Evolutionary conservation across 2,113 vertebrate species (phyloP).

Genomic region (Elephas maximus): DNA sequence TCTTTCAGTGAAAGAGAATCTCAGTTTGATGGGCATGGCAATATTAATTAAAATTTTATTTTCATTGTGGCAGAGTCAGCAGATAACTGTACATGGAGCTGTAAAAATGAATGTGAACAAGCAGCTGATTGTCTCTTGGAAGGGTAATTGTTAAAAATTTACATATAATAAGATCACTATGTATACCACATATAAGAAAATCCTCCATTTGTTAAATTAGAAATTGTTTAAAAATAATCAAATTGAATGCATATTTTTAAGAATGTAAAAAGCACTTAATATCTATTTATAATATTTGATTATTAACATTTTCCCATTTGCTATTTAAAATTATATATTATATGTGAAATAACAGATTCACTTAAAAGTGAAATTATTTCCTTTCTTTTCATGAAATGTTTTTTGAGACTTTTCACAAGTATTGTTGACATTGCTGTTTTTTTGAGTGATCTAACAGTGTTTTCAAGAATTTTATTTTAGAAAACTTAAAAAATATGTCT

Average conservation of each 20-base stretch:
- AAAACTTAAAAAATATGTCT: background rate
- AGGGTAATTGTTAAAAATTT: background rate
- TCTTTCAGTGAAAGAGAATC: background rate
- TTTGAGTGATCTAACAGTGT: background rate
- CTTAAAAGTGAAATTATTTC: background rate
- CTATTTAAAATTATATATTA: background rate
- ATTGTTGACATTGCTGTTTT: conserved; percentile 7
- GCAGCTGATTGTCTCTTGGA: background rate
- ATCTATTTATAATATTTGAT: background rate
- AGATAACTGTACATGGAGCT: conserved; percentile 14
- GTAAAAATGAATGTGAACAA: conserved; percentile 26
- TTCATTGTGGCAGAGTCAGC: conserved; percentile 40
- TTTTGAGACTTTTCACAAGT: background rate
- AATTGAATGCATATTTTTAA: background rate
- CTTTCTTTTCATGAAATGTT: background rate
- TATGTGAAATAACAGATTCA: background rate
- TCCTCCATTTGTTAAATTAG: background rate
- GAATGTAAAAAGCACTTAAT: background rate
- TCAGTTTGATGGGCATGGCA: background rate
- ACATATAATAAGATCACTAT: background rate
- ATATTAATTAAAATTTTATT: conserved; percentile 67
- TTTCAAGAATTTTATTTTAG: conserved; percentile 1
- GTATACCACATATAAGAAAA: background rate
- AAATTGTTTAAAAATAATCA: background rate
- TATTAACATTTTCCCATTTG: background rate